phyloP scores from a whole-genome alignment of 2,797 vertebrate species.

The Tenualosa thibaudeaui region DNA sequence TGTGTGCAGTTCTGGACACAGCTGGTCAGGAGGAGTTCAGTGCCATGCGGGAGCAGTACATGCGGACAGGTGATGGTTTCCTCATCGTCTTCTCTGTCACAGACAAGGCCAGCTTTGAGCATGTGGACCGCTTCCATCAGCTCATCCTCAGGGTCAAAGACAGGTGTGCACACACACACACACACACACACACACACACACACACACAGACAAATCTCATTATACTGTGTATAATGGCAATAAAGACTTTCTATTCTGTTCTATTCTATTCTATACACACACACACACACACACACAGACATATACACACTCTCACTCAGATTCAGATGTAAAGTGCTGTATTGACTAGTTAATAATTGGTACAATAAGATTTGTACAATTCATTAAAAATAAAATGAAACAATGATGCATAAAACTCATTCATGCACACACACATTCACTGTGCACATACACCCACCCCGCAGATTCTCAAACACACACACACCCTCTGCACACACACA shows the following conservation, averaged over 20 bases:
- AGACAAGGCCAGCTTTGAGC: conserved; percentile 98
- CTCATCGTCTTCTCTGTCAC: conserved; percentile 98
- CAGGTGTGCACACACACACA: conserved; percentile 74
- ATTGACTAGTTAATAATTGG: too few relatives aligned
- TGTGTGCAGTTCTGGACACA: conserved; percentile 89
- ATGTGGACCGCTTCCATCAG: conserved; percentile 96
- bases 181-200: neutral
- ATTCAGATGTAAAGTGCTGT: too few relatives aligned
- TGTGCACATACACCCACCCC: too few relatives aligned
- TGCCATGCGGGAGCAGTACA: conserved; percentile 98
- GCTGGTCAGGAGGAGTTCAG: conserved; percentile 99
- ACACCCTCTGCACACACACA: too few relatives aligned
- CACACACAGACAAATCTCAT: neutral
- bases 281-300: neutral
- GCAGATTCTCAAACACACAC: too few relatives aligned
- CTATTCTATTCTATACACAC: neutral
- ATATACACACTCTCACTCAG: neutral
- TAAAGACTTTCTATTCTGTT: too few relatives aligned
- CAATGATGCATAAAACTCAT: too few relatives aligned
- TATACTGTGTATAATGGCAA: too few relatives aligned
- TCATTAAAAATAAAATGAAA: too few relatives aligned
- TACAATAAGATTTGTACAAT: too few relatives aligned
- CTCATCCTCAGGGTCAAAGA: conserved; percentile 98
- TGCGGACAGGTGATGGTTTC: conserved; percentile 97
- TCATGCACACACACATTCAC: too few relatives aligned